Conservation (phyloP, 2,113 vertebrate species). For the Nyctereutes procyonoides region DNA sequence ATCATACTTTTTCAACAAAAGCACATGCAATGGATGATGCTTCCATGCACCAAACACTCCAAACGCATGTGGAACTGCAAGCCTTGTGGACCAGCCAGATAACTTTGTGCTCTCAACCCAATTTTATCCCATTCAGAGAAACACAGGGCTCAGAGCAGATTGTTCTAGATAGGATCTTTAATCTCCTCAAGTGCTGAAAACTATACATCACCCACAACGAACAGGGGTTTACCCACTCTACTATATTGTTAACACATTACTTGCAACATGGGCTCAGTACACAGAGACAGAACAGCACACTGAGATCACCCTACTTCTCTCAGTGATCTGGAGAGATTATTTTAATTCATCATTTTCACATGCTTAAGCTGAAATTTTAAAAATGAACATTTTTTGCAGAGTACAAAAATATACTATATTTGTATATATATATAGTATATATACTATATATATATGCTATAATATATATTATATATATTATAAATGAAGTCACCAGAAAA, state of each 20-base stretch:
- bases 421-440: no score
- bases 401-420: no score
- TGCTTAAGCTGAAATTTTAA: background rate
- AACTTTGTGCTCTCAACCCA: background rate
- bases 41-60: background rate
- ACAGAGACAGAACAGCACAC: background rate
- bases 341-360: background rate
- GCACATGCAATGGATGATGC: background rate
- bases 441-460: no score
- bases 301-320: background rate
- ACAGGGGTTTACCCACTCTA: rapidly evolving
- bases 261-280: no score
- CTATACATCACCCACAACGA: no score
- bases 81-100: background rate
- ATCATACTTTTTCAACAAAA: background rate
- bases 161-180: background rate
- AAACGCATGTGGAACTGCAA: rapidly evolving
- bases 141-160: background rate
- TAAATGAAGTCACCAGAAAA: background rate
- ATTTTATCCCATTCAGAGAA: background rate
- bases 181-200: background rate
- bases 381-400: background rate
- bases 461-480: no score
- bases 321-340: no score
- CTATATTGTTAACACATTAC: background rate